A percentile compares a stretch with the other conserved stretches of the same genome.
Evolutionary conservation across 2,797 vertebrate genomes (phyloP).

Genomic region (Lutjanus argentimaculatus): DNA sequence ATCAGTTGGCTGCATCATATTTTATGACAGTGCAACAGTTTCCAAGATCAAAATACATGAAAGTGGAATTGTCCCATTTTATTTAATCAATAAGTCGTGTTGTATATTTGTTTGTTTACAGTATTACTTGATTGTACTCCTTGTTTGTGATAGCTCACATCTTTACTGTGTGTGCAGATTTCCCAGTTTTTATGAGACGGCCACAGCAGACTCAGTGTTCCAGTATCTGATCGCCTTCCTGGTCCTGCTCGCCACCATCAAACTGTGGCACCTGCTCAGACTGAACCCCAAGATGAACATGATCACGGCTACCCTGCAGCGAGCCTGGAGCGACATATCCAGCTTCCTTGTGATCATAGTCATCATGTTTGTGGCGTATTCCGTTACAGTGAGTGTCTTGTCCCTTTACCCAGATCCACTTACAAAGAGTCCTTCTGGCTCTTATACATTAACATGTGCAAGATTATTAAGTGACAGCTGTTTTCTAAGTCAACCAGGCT

Average conservation of each 20-base stretch:
- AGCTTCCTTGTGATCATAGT: slow-evolving; percentile 88
- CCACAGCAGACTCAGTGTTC: slow-evolving; percentile 86
- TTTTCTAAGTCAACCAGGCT: not conserved
- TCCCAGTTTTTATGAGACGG: slow-evolving; percentile 91
- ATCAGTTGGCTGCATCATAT: too few relatives aligned
- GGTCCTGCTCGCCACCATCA: slow-evolving; percentile 92
- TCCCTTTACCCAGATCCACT: not conserved
- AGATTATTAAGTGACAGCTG: not conserved
- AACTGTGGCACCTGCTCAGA: slow-evolving; percentile 94
- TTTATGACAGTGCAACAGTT: too few relatives aligned
- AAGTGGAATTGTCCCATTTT: too few relatives aligned
- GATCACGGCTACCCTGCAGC: slow-evolving; percentile 89
- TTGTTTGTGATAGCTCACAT: not conserved
- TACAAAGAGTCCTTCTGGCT: not conserved
- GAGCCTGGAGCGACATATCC: slow-evolving; percentile 91
- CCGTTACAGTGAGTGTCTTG: slow-evolving; percentile 86
- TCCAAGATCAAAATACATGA: too few relatives aligned
- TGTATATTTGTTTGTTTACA: not conserved
- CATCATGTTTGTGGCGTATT: slow-evolving; percentile 92
- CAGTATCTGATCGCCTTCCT: slow-evolving; percentile 93
- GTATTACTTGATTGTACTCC: not conserved
- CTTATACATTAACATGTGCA: not conserved
- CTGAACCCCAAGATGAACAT: slow-evolving; percentile 93
- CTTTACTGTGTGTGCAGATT: slow-evolving; percentile 79
- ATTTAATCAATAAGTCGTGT: too few relatives aligned